Percentiles rank a stretch among this genome's conserved stretches.
phyloP scores from a whole-genome alignment of 1,140 invertebrate genomes.

The Tetramorium alpestre region DNA sequence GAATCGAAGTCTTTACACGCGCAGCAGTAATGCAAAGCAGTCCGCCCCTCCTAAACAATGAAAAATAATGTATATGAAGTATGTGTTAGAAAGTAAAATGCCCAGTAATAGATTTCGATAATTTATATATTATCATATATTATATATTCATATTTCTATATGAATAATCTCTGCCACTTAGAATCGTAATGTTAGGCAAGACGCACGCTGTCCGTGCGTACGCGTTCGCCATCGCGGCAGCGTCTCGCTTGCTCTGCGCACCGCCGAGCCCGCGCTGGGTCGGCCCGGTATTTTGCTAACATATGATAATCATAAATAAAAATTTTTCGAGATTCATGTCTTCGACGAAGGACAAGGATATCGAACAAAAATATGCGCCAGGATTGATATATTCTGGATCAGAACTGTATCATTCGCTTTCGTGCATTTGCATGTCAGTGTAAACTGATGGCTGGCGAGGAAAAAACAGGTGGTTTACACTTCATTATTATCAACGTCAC shows the following conservation, averaged over 20 bases:
- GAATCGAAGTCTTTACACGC: conserved; percentile 88
- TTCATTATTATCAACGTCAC: conserved; percentile 77
- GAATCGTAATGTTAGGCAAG: no score
- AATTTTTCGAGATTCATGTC: neutral
- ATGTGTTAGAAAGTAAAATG: no score
- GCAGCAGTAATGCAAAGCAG: conserved; percentile 93
- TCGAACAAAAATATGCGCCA: neutral
- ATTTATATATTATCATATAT: no score
- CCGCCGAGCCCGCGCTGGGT: no score
- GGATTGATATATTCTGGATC: conserved; percentile 24
- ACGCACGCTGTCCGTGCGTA: no score
- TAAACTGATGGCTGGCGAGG: conserved; percentile 42
- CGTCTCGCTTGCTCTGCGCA: no score
- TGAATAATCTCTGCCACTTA: no score
- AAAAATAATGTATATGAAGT: neutral
- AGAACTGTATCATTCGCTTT: conserved; percentile 47
- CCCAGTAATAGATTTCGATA: no score
- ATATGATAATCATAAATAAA: neutral
- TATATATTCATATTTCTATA: no score
- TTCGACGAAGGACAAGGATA: neutral
- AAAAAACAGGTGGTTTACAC: conserved; percentile 82
- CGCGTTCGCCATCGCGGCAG: no score
- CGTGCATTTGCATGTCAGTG: conserved; percentile 58
- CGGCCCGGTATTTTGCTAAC: no score
- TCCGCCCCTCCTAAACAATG: conserved; percentile 89